Evolutionary conservation across 2,113 vertebrate species (phyloP).

Genomic region (Grus americana): DNA sequence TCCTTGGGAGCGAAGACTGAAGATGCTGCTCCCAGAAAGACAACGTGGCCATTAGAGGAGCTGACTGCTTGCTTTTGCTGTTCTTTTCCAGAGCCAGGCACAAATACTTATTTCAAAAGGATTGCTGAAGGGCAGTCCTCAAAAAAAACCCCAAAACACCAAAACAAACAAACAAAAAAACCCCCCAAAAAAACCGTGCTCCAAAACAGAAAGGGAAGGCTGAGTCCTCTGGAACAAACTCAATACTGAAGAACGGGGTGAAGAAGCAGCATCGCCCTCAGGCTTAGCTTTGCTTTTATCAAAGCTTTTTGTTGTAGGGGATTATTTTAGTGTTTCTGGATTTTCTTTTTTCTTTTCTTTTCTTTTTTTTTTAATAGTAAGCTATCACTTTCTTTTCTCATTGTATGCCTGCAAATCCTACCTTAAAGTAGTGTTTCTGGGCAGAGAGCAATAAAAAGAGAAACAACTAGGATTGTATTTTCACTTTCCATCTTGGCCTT

Average conservation of each 20-base stretch:
- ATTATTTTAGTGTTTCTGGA: constrained; percentile 29
- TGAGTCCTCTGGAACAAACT: constrained; percentile 7
- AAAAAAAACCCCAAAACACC: not conserved
- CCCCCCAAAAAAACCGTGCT: not conserved
- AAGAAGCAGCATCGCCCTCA: constrained; percentile 33
- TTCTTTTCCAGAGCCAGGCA: not conserved
- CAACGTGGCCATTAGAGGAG: not conserved
- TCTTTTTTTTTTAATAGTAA: not conserved
- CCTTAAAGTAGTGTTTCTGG: not conserved
- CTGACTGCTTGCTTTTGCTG: not conserved
- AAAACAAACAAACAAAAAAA: not conserved
- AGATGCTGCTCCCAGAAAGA: not conserved
- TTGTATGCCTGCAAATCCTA: not conserved
- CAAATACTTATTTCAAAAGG: not conserved
- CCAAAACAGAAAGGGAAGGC: constrained; percentile 8
- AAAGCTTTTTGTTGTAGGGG: constrained; percentile 37
- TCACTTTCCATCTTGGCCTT: not conserved
- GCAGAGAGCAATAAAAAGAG: not conserved
- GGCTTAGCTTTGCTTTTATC: constrained; percentile 55
- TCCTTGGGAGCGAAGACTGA: not conserved
- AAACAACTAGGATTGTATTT: not conserved
- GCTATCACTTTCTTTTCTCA: not conserved
- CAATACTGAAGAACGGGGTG: not conserved
- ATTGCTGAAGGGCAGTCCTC: not conserved
- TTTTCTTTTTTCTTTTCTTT: not conserved